Conservation (phyloP, 1,140 invertebrate genomes). For the Meloidogyne exigua region DNA sequence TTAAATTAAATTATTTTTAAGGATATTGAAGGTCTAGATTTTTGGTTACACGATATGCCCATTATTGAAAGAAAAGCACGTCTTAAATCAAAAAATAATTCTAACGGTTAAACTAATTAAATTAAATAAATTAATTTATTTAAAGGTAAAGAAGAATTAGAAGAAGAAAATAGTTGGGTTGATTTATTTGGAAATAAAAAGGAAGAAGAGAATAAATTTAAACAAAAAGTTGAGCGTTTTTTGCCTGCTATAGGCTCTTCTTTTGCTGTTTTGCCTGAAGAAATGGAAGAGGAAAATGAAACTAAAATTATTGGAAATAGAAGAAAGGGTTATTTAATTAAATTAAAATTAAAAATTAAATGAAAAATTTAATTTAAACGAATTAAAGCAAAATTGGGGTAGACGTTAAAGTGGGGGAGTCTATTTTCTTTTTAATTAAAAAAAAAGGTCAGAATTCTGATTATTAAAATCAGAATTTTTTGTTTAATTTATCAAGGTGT, state of each 20-base stretch:
- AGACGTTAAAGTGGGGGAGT: too few relatives aligned
- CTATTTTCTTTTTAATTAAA: too few relatives aligned
- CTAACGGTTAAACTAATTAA: neutral
- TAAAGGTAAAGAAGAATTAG: neutral
- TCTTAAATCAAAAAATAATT: neutral
- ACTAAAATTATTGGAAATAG: neutral
- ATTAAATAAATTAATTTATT: neutral
- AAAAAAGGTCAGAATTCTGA: too few relatives aligned
- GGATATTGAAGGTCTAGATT: constrained; percentile 18
- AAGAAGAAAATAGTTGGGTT: constrained; percentile 10
- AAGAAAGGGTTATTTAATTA: too few relatives aligned
- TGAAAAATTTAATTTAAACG: too few relatives aligned
- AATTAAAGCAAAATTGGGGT: too few relatives aligned
- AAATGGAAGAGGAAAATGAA: neutral
- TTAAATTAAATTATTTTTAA: constrained; percentile 9
- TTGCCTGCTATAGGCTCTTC: neutral
- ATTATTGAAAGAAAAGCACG: constrained; percentile 17
- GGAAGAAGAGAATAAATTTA: neutral
- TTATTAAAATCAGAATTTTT: too few relatives aligned
- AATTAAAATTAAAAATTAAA: too few relatives aligned
- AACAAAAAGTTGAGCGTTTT: neutral
- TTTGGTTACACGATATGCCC: constrained; percentile 28
- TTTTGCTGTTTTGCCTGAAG: neutral
- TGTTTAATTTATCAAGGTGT: too few relatives aligned
- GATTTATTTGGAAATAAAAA: constrained; percentile 13